A percentile compares a stretch with the other conserved stretches of the same genome.
These are phyloP conservation scores for Pteropus rufus DNA, from an alignment of 2,797 vertebrate species.

Conservation along the genomic window DNA sequence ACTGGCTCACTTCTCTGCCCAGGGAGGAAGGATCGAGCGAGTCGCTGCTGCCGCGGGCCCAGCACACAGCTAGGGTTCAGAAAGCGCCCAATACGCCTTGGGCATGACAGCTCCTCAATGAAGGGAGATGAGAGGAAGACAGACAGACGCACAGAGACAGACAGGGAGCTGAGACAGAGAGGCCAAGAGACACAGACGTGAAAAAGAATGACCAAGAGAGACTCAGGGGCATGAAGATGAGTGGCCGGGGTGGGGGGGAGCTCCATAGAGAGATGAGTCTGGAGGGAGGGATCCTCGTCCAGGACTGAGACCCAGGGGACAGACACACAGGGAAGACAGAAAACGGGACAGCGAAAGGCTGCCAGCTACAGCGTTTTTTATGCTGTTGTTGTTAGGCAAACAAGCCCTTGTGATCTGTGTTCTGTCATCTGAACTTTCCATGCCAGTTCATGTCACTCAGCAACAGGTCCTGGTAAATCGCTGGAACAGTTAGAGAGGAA, in stretches of 20 bases:
- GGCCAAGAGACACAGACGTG: neutral
- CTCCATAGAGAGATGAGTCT: neutral
- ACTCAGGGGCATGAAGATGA: neutral
- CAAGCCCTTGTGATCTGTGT: neutral
- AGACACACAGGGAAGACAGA: neutral
- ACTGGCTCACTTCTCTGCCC: neutral
- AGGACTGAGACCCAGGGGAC: too few species aligned
- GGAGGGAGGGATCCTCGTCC: neutral
- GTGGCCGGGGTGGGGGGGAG: too few species aligned
- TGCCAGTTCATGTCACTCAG: neutral
- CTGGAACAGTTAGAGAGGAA: neutral
- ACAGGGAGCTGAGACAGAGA: neutral
- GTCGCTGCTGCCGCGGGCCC: neutral
- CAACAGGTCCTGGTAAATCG: neutral
- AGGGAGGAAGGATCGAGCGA: neutral
- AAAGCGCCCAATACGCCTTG: neutral
- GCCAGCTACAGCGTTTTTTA: neutral
- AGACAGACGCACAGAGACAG: neutral
- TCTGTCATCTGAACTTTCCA: neutral
- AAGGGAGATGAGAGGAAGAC: neutral
- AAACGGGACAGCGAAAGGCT: too few species aligned
- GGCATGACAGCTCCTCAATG: rapidly evolving
- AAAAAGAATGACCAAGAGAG: neutral
- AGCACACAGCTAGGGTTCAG: neutral
- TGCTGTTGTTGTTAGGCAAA: neutral